phyloP scores from a whole-genome alignment of 2,797 vertebrate genomes.

The Garrulus glandarius region DNA sequence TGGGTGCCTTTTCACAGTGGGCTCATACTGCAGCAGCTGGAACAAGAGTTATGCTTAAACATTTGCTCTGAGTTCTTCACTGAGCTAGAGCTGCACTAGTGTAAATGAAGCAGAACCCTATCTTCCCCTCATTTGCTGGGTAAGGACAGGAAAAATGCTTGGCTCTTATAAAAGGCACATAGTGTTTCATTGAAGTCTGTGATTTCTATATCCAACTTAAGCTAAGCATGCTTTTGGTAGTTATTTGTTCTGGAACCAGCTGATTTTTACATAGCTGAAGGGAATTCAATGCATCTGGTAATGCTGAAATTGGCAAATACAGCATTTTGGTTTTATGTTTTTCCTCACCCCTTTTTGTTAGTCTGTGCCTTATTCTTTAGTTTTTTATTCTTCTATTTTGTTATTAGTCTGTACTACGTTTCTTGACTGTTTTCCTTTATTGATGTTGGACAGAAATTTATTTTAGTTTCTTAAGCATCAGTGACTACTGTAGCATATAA shows the following conservation, averaged over 20 bases:
- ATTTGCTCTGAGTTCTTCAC: not conserved
- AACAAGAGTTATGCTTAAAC: not conserved
- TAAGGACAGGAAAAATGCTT: conserved; percentile 1
- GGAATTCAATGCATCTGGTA: conserved; percentile 44
- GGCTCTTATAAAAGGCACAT: not conserved
- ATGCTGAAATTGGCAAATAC: conserved; percentile 26
- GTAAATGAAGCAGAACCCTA: not conserved
- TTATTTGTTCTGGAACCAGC: conserved; percentile 52
- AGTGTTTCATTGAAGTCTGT: conserved; percentile 12
- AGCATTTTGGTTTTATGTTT: not conserved
- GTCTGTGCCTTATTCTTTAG: not conserved
- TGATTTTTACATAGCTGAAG: conserved; percentile 50
- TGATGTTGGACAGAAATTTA: not conserved
- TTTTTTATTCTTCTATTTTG: not conserved
- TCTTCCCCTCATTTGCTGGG: not conserved
- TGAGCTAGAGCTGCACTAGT: not conserved
- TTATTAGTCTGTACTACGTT: not conserved
- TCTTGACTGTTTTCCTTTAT: not conserved
- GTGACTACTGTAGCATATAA: not conserved
- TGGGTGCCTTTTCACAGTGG: not conserved
- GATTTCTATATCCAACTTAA: conserved; percentile 24
- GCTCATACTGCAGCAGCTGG: not conserved
- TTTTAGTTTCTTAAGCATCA: conserved; percentile 1
- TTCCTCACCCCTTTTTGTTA: not conserved
- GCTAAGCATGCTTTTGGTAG: conserved; percentile 36